Conservation (phyloP, 1,140 invertebrate genomes). For the Drepana arcuata region DNA sequence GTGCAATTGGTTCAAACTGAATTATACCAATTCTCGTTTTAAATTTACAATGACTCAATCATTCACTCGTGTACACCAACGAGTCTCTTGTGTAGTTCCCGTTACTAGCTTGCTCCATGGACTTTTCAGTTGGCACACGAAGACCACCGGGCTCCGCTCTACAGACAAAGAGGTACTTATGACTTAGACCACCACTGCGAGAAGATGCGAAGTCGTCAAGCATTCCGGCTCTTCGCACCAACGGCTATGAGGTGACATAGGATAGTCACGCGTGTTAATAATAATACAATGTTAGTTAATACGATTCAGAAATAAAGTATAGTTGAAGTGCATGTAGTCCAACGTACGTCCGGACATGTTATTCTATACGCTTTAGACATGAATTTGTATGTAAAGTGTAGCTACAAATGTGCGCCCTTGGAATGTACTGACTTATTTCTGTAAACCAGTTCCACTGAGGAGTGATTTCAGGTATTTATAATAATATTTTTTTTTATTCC, state of each 20-base stretch:
- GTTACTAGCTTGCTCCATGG: conserved; percentile 60
- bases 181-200: conserved; percentile 31
- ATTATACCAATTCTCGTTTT: not conserved
- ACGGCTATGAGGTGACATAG: conserved; percentile 60
- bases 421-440: conserved; percentile 36
- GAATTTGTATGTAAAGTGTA: conserved; percentile 42
- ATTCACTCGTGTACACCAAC: no score
- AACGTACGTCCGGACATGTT: conserved; percentile 31
- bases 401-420: conserved; percentile 47
- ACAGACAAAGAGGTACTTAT: conserved; percentile 56
- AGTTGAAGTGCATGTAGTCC: conserved; percentile 44
- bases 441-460: conserved; percentile 57
- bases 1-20: conserved; percentile 1
- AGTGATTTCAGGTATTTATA: conserved; percentile 67
- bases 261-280: conserved; percentile 37
- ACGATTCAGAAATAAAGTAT: conserved; percentile 17
- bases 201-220: conserved; percentile 23
- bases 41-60: no score
- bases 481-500: conserved; percentile 44
- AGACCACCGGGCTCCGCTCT: conserved; percentile 12
- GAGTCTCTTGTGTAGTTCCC: conserved; percentile 9
- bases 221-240: conserved; percentile 17
- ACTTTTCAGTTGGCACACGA: conserved; percentile 65
- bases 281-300: conserved; percentile 25
- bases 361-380: conserved; percentile 32